Conservation (phyloP, 2,888 invertebrate genomes). For the Gandaritis pyraliata region DNA sequence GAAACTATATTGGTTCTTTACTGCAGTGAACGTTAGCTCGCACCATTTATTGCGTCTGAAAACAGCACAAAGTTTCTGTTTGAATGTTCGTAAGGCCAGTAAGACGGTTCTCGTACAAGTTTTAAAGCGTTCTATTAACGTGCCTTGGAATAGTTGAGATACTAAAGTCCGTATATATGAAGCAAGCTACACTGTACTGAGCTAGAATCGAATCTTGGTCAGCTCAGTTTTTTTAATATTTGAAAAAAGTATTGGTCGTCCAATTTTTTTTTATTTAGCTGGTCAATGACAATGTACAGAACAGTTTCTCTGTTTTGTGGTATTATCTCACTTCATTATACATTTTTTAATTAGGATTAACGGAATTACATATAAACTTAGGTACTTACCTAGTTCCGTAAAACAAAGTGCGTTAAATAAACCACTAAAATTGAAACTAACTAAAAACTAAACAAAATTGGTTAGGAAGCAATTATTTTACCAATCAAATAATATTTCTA, state of each 20-base stretch:
- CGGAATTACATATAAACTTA: too few relatives aligned
- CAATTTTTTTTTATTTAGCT: too few relatives aligned
- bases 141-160: constrained; percentile 25
- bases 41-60: constrained; percentile 76
- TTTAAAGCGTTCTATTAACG: constrained; percentile 63
- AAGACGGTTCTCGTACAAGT: constrained; percentile 76
- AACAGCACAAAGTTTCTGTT: constrained; percentile 72
- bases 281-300: too few relatives aligned
- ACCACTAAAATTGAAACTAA: neutral
- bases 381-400: neutral
- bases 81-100: constrained; percentile 60
- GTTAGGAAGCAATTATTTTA: neutral
- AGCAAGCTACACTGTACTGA: neutral
- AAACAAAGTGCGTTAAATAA: neutral
- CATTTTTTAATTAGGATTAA: too few relatives aligned
- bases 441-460: neutral
- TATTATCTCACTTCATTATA: too few relatives aligned
- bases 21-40: constrained; percentile 65
- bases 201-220: neutral
- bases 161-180: constrained; percentile 8
- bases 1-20: constrained; percentile 65
- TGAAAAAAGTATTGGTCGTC: too few relatives aligned
- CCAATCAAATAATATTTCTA: neutral
- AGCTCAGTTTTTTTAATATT: neutral
- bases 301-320: too few relatives aligned